Evolutionary conservation across 2,888 invertebrate species (phyloP), one percentile per base, ranked within the genome.

Genomic region (Serripes groenlandicus): DNA sequence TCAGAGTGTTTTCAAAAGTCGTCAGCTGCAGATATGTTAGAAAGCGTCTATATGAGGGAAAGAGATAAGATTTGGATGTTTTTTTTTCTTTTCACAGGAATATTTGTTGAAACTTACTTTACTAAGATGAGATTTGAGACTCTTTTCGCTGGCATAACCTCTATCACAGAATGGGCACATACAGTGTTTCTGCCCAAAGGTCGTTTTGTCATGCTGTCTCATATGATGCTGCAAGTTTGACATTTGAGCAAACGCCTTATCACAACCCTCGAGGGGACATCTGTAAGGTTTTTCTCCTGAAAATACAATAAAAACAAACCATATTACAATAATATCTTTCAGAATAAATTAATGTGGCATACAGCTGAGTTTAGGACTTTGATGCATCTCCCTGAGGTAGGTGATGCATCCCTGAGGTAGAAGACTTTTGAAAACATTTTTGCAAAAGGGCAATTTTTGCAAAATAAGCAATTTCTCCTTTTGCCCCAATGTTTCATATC

Each of bases 101-200:
- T n/a, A n/a, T n/a, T n/a, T 23, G 58, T 26, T 4, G 28, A 68
- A n/a, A 54, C 90, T 85, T 96, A 99, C 99, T 98, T 99, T 99
- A 95, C 98, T 97, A 92, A 98, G 98, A 95, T 99, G 99, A 83
- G 98, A 98, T 95, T 98, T 96, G 91, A 99, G 96, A 95, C 98
- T 98, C 95, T 98, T 98, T 94, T 99, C 98, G 70, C 98, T 98
- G 83, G 98, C 98, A 94, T 99, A 99, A 60, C 98, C 98, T 94
- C 99, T 98, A 79, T 98, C 98, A 95, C 99, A 99, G 92, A 99
- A 98, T 94, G 97, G 98, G 95, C 98, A 99, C 95, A 97, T 98
- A 95, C 99, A 99, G 94, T 98, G 98, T 95, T 98, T 98, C 74
- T 98, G 98, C 86, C 98, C 96, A 34, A 90, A 90, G 34, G 91